phyloP scores from a whole-genome alignment of 2,113 vertebrate species.

The Grantiella picta region DNA sequence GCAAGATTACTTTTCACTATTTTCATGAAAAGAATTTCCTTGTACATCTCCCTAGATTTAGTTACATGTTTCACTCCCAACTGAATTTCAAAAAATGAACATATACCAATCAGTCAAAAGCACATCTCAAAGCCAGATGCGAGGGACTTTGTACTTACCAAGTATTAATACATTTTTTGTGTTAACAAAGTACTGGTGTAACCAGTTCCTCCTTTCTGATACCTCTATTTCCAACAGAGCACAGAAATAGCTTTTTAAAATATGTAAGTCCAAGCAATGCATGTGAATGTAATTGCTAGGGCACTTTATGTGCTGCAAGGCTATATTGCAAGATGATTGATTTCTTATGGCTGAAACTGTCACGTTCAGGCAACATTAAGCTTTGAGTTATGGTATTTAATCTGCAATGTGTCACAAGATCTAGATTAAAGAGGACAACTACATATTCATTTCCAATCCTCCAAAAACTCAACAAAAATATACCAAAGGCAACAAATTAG shows the following conservation, averaged over 20 bases:
- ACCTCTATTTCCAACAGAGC: background rate
- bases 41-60: background rate
- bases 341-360: slow-evolving; percentile 44
- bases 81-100: background rate
- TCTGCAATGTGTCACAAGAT: slow-evolving; percentile 27
- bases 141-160: background rate
- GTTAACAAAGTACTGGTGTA: background rate
- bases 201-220: background rate
- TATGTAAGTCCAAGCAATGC: background rate
- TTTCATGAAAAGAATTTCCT: background rate
- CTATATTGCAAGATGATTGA: slow-evolving; percentile 41
- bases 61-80: background rate
- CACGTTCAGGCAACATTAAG: slow-evolving; percentile 42
- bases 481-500: background rate
- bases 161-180: background rate
- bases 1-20: background rate
- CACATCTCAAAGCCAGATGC: fast-evolving
- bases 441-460: slow-evolving; percentile 23
- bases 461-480: background rate
- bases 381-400: slow-evolving; percentile 18
- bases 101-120: background rate
- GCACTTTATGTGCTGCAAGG: slow-evolving; percentile 31
- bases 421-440: slow-evolving; percentile 46
- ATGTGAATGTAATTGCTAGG: slow-evolving; percentile 24
- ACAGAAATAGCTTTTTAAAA: slow-evolving; percentile 5